phyloP scores from a whole-genome alignment of 2,888 invertebrate genomes.

The Hyalella azteca region DNA sequence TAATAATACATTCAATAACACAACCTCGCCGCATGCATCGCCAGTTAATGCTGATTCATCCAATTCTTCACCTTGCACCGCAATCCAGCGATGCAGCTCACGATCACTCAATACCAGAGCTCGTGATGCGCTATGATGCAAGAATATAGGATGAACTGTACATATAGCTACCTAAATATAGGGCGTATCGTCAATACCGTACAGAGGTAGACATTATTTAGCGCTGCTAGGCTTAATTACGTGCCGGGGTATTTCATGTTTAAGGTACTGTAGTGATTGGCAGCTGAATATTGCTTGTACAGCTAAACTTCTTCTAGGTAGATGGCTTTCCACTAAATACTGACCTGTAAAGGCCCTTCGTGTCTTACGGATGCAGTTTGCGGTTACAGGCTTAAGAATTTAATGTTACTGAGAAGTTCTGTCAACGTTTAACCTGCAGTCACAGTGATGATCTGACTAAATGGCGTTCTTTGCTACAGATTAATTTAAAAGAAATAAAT shows the following conservation, averaged over 20 bases:
- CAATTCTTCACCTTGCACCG: not conserved
- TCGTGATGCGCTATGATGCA: slow-evolving; percentile 18
- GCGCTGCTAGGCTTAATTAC: not conserved
- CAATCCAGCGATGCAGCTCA: not conserved
- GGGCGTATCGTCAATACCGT: slow-evolving; percentile 5
- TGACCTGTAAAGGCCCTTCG: too few relatives aligned
- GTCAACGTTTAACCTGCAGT: too few relatives aligned
- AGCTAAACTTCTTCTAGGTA: not conserved
- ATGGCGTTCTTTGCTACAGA: too few relatives aligned
- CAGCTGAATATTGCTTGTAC: not conserved
- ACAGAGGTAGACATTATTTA: slow-evolving; percentile 20
- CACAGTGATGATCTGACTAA: too few relatives aligned
- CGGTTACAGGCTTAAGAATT: too few relatives aligned
- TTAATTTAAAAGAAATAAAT: too few relatives aligned
- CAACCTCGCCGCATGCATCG: not conserved
- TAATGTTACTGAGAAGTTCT: too few relatives aligned
- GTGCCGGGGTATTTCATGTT: not conserved
- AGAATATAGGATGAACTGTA: slow-evolving; percentile 23
- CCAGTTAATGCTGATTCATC: not conserved
- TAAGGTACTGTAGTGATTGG: not conserved
- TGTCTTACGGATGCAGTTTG: too few relatives aligned
- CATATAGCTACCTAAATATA: slow-evolving; percentile 11
- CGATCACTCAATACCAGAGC: not conserved
- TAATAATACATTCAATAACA: slow-evolving; percentile 25
- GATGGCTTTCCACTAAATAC: not conserved